phyloP scores from a whole-genome alignment of 2,888 invertebrate genomes.

The Eledona agricola region DNA sequence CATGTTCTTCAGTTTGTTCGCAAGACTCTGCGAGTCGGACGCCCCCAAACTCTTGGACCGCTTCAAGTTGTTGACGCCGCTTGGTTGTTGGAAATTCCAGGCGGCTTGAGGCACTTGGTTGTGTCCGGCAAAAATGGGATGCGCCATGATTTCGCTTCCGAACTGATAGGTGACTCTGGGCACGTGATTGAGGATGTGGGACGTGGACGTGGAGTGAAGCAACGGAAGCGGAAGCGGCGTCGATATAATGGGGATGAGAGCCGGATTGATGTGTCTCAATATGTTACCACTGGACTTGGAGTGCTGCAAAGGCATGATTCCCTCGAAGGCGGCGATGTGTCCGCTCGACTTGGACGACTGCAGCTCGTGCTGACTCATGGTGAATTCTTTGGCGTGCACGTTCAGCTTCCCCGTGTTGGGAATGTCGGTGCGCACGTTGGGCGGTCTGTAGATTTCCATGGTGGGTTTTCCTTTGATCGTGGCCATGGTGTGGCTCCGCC shows the following conservation, averaged over 20 bases:
- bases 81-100: conserved; percentile 48
- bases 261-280: conserved; percentile 66
- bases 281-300: conserved; percentile 72
- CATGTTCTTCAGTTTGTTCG: conserved; percentile 72
- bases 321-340: conserved; percentile 53
- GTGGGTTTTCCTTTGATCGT: conserved; percentile 77
- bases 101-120: conserved; percentile 48
- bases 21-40: conserved; percentile 75
- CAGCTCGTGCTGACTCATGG: conserved; percentile 75
- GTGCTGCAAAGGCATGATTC: conserved; percentile 59
- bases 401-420: conserved; percentile 70
- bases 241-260: conserved; percentile 53
- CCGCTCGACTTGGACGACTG: conserved; percentile 60
- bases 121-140: conserved; percentile 64
- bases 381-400: conserved; percentile 91
- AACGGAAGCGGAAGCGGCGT: conserved; percentile 57
- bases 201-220: conserved; percentile 70
- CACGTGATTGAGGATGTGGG: conserved; percentile 70
- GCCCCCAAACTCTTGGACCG: conserved; percentile 85
- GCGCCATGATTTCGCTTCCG: conserved; percentile 50
- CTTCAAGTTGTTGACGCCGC: conserved; percentile 64
- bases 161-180: conserved; percentile 69
- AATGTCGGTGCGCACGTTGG: conserved; percentile 65
- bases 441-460: conserved; percentile 88
- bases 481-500: conserved; percentile 77